These are phyloP conservation scores for Sarcoramphus papa DNA, from an alignment of 2,797 vertebrate species.

Conservation along the genomic window DNA sequence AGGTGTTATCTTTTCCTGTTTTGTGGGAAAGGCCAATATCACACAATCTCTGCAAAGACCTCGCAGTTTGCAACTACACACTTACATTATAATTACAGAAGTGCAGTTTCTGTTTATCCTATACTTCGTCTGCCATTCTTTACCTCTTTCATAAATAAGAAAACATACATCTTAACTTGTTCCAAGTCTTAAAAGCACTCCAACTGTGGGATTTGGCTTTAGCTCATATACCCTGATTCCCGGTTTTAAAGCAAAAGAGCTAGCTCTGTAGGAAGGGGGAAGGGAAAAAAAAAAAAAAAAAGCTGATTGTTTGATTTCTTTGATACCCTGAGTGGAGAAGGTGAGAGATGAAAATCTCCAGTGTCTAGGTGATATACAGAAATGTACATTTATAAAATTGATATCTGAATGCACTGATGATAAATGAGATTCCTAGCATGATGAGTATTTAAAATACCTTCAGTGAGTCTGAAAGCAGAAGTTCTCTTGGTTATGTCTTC, in stretches of 20 bases:
- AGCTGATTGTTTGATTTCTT: neutral
- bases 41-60: neutral
- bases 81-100: neutral
- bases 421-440: neutral
- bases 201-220: neutral
- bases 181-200: neutral
- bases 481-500: conserved; percentile 29
- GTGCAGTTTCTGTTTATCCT: neutral
- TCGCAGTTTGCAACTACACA: neutral
- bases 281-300: neutral
- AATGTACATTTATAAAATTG: neutral
- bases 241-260: neutral
- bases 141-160: neutral
- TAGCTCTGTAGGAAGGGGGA: neutral
- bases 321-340: neutral
- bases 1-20: neutral
- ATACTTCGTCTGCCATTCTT: neutral
- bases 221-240: neutral
- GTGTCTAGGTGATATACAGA: neutral
- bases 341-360: neutral
- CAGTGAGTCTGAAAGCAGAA: neutral
- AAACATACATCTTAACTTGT: neutral
- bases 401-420: neutral
- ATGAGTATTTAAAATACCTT: neutral
- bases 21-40: neutral